Evolutionary conservation across 2,113 vertebrate genomes (phyloP), one percentile per base, ranked within the genome.

Genomic region (Lycaon pictus): DNA sequence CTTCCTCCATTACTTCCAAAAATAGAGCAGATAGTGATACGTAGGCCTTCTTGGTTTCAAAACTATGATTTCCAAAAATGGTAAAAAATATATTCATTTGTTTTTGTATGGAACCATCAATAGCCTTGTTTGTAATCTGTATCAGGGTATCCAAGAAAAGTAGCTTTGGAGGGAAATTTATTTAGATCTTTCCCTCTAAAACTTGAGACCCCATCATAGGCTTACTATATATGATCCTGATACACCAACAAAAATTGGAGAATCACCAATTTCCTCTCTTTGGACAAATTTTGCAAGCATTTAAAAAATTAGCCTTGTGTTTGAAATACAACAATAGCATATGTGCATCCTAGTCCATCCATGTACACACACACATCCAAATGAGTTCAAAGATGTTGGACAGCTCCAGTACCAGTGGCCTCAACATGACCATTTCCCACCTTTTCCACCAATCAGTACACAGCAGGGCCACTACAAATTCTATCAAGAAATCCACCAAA

Each of bases 1-100:
- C 97, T 98, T 98, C 88, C 93, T 80, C 96, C 95, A 58, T 94
- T 96, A 95, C 71, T 87, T 93, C 94, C 97, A 11, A 95, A 96
- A 97, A 98, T 97, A 97, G 96, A 98, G 77, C 25, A 72, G 19
- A 93, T 74, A 90, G 88, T 96, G 87, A 95, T 92, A 97, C 84
- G 94, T 80, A 35, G 72, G 58, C 23, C 74, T 97, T 83, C 65
- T 76, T 13, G 29, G 37, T 55, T 84, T 88, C 76, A 94, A 72
- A 93, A 96, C 84, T 63, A 29, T 86, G 51, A 93, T 96, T 96
- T 97, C 71, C 60, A 79, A 90, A 94, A 91, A 97, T 48, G 35
- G 85, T 63, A 92, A 96, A 93, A 93, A 96, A 83, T 8, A 82
- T 76, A 93, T 84, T 88, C n/a, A 77, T 95, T 92, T 71, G 60